Evolutionary conservation across 2,797 vertebrate genomes (phyloP).

Genomic region (Zenarchopterus dispar): DNA sequence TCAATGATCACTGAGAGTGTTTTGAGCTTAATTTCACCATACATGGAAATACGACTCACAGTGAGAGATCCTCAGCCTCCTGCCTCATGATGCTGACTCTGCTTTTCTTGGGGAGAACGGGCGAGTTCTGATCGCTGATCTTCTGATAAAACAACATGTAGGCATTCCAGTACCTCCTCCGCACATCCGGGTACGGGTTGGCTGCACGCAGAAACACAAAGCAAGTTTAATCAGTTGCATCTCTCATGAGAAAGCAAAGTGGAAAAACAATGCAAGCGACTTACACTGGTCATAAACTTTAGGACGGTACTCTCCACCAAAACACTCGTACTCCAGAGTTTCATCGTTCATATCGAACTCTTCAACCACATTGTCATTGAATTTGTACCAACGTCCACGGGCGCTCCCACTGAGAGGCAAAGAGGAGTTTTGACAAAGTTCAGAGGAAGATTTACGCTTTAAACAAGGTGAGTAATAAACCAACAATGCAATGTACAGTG

Average conservation of each 20-base stretch:
- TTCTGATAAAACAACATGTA: conserved; percentile 99
- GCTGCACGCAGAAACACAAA: conserved; percentile 75
- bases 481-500: too few species aligned
- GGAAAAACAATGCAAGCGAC: conserved; percentile 39
- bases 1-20: neutral
- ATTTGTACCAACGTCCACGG: conserved; percentile 97
- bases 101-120: conserved; percentile 96
- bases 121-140: conserved; percentile 96
- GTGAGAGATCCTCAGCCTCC: conserved; percentile 93
- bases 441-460: too few species aligned
- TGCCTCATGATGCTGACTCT: conserved; percentile 96
- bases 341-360: conserved; percentile 98
- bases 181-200: conserved; percentile 95
- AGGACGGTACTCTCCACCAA: conserved; percentile 97
- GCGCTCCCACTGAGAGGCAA: conserved; percentile 82
- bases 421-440: neutral
- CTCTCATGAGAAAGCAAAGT: neutral
- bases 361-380: conserved; percentile 97
- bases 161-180: conserved; percentile 97
- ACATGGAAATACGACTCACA: conserved; percentile 82
- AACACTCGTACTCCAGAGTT: conserved; percentile 97
- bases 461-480: too few species aligned
- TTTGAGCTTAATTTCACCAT: too few species aligned
- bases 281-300: conserved; percentile 99
- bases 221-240: neutral